A percentile compares a stretch with the other conserved stretches of the same genome.
These are phyloP conservation scores for Blastomussa wellsi DNA, from an alignment of 92 coral and sea anemone genomes.

Conservation along the genomic window DNA sequence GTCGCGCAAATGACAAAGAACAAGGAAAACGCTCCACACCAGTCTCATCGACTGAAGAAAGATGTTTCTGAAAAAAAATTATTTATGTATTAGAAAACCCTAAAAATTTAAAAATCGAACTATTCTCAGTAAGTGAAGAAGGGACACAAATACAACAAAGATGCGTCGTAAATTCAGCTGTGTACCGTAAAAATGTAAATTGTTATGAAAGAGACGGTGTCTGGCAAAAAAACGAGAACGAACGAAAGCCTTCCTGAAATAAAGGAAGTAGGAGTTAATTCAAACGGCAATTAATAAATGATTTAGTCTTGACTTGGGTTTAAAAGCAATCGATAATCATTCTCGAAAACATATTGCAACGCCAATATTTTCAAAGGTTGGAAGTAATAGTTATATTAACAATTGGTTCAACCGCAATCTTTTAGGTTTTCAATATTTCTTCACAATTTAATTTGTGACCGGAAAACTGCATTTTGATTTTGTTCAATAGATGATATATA, in stretches of 20 bases:
- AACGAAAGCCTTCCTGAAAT: background rate
- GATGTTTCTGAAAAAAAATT: background rate
- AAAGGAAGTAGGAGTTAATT: too few species aligned
- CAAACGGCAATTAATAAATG: too few species aligned
- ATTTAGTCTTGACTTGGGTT: too few species aligned
- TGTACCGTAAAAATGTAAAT: background rate
- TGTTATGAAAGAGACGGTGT: background rate
- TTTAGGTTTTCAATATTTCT: background rate
- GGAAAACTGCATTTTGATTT: background rate
- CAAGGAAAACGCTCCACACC: too few species aligned
- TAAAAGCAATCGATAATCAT: too few species aligned
- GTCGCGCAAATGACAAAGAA: too few species aligned
- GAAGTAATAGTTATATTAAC: background rate
- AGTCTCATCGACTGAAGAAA: background rate
- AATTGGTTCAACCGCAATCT: background rate
- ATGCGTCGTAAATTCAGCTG: too few species aligned
- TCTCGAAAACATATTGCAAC: background rate
- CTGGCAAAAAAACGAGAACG: background rate
- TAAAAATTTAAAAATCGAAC: background rate
- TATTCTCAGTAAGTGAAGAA: too few species aligned
- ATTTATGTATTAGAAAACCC: background rate
- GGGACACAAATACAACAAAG: background rate
- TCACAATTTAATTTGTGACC: background rate
- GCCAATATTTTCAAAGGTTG: background rate
- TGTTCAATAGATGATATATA: background rate